These are phyloP conservation scores for Ephialtes manifestator DNA, from an alignment of 2,888 invertebrate genomes.

Conservation along the genomic window DNA sequence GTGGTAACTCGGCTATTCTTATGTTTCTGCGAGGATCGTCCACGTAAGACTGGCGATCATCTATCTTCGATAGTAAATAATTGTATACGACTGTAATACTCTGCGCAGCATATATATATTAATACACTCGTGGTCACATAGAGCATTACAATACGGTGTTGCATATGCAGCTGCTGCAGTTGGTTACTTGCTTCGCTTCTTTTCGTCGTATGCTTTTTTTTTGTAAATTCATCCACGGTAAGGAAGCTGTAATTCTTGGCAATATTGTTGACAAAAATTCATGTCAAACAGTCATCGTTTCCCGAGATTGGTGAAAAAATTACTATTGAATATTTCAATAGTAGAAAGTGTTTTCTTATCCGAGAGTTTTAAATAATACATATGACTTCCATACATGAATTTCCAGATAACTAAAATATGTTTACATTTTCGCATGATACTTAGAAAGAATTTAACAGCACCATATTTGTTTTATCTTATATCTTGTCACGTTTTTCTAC, in stretches of 20 bases:
- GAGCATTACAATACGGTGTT: conserved; percentile 44
- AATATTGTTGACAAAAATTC: neutral
- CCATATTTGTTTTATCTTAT: too few relatives aligned
- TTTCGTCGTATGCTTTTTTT: neutral
- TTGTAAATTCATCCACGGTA: neutral
- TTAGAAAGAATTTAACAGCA: too few relatives aligned
- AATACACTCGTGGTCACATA: conserved; percentile 4
- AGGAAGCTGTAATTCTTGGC: neutral
- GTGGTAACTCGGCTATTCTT: conserved; percentile 38
- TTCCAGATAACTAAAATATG: too few relatives aligned
- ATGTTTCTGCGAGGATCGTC: conserved; percentile 13
- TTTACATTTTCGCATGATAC: too few relatives aligned
- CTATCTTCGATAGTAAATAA: conserved; percentile 69
- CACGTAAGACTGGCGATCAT: conserved; percentile 54
- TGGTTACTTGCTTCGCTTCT: conserved; percentile 18
- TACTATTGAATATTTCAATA: neutral
- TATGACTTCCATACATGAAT: too few relatives aligned
- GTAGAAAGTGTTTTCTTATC: too few relatives aligned
- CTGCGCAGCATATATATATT: conserved; percentile 17
- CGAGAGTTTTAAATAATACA: too few relatives aligned
- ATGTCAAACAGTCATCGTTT: neutral
- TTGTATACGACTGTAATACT: conserved; percentile 49
- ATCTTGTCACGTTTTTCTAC: too few relatives aligned
- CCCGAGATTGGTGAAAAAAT: neutral
- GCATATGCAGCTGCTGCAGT: conserved; percentile 46